A percentile compares a stretch with the other conserved stretches of the same genome.
These are phyloP conservation scores for Oenanthe oenanthe DNA, from an alignment of 2,113 vertebrate species.

Conservation along the genomic window DNA sequence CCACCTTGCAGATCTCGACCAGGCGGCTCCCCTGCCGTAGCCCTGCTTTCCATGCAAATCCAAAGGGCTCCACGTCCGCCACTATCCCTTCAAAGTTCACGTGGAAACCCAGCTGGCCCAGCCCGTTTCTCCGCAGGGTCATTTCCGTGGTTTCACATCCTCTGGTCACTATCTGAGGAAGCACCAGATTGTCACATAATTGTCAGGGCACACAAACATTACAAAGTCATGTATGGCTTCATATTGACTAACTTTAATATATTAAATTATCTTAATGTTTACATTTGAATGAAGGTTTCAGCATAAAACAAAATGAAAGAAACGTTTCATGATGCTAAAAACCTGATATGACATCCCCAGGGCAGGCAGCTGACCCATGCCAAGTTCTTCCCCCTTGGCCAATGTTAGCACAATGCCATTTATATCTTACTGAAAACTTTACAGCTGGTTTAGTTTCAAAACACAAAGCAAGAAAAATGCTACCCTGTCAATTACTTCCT, in stretches of 20 bases:
- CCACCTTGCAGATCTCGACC: constrained; percentile 97
- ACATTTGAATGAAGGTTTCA: neutral
- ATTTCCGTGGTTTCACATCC: constrained; percentile 95
- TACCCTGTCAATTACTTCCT: neutral
- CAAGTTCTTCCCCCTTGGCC: neutral
- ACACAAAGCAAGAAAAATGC: neutral
- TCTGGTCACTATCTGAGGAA: constrained; percentile 85
- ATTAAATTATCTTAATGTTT: neutral
- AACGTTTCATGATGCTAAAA: neutral
- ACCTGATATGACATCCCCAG: neutral
- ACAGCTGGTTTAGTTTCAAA: neutral
- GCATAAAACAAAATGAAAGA: neutral
- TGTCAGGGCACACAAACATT: neutral
- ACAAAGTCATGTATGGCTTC: neutral
- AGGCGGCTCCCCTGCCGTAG: constrained; percentile 93
- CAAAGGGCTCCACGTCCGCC: constrained; percentile 95
- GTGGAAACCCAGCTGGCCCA: constrained; percentile 96
- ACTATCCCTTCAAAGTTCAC: constrained; percentile 98
- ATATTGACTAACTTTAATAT: neutral
- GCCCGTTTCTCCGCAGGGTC: constrained; percentile 88
- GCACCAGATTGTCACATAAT: neutral
- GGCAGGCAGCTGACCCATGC: neutral
- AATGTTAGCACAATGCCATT: neutral
- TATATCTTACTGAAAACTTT: neutral
- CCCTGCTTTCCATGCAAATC: constrained; percentile 96